Evolutionary conservation across 2,888 invertebrate species (phyloP).

Genomic region (Luperina testacea): DNA sequence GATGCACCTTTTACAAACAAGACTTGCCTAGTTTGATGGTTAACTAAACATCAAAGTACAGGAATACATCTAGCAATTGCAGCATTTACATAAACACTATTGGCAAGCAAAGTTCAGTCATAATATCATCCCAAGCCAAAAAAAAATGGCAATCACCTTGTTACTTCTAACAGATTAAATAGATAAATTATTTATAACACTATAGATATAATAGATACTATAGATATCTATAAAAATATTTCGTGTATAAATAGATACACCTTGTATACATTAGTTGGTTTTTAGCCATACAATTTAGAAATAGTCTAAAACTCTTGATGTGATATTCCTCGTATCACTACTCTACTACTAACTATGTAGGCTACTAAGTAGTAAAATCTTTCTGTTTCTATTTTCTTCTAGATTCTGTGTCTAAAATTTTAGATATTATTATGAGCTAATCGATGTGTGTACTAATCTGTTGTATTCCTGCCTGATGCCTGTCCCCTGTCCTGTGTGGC

Average conservation of each 20-base stretch:
- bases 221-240: not conserved
- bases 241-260: too few species aligned
- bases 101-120: not conserved
- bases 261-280: not conserved
- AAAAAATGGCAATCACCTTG: not conserved
- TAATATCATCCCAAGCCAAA: not conserved
- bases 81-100: not conserved
- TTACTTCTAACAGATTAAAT: not conserved
- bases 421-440: conserved; percentile 61
- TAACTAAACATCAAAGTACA: not conserved
- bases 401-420: conserved; percentile 62
- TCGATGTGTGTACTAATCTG: conserved; percentile 68
- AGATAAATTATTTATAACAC: not conserved
- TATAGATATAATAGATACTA: not conserved
- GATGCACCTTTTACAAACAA: not conserved
- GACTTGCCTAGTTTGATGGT: not conserved
- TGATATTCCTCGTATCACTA: conserved; percentile 23
- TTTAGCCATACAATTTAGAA: conserved; percentile 6
- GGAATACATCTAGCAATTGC: too few species aligned
- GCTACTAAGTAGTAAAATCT: conserved; percentile 27
- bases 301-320: conserved; percentile 17
- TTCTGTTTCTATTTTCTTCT: conserved; percentile 54
- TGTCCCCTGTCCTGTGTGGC: conserved; percentile 75
- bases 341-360: too few species aligned
- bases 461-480: conserved; percentile 85